Percentiles rank a stretch among this genome's conserved stretches.
Evolutionary conservation across 2,888 invertebrate genomes (phyloP).

Genomic region (Drosophila emarginata): DNA sequence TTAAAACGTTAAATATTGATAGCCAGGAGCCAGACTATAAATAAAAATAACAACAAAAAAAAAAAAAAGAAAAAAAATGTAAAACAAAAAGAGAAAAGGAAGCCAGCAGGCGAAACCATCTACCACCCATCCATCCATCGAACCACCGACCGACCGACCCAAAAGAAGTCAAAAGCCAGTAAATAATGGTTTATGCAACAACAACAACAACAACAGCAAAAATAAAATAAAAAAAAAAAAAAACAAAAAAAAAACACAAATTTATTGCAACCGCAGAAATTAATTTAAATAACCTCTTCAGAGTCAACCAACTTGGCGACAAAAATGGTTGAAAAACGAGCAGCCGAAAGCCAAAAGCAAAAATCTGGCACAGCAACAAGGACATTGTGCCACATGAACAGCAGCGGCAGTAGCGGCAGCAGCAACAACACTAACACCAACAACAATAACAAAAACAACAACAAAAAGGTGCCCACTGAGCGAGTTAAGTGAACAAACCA

Average conservation of each 20-base stretch:
- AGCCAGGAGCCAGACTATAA: constrained; percentile 44
- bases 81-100: no score
- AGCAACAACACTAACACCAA: not conserved
- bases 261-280: constrained; percentile 73
- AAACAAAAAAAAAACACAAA: constrained; percentile 45
- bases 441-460: not conserved
- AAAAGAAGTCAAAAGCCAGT: constrained; percentile 10
- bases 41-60: constrained; percentile 51
- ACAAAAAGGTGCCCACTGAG: constrained; percentile 6
- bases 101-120: no score
- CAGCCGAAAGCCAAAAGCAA: constrained; percentile 14
- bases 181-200: constrained; percentile 4
- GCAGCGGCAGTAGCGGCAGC: not conserved
- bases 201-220: not conserved
- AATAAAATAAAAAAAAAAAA: constrained; percentile 1
- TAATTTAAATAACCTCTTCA: constrained; percentile 70
- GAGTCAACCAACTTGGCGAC: constrained; percentile 44
- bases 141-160: constrained; percentile 11
- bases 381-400: constrained; percentile 6
- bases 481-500: constrained; percentile 6
- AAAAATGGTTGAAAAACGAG: constrained; percentile 47
- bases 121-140: constrained; percentile 15
- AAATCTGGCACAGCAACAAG: constrained; percentile 11
- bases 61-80: no score
- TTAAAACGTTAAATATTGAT: constrained; percentile 68